A percentile compares a stretch with the other conserved stretches of the same genome.
These are phyloP conservation scores for Acrobasis repandana DNA, from an alignment of 2,888 invertebrate genomes.

Conservation along the genomic window DNA sequence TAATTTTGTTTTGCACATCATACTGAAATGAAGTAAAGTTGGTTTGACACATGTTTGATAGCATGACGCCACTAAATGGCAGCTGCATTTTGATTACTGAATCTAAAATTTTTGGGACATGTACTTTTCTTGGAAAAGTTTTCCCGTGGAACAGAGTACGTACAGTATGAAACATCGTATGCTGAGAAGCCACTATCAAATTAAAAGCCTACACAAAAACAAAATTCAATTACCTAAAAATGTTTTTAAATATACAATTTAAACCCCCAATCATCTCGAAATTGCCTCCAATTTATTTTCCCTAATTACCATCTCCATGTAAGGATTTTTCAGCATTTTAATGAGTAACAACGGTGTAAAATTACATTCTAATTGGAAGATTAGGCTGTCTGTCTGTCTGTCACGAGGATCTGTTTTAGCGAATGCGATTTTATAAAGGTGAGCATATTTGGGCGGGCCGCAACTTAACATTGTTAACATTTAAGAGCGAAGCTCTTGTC, in stretches of 20 bases:
- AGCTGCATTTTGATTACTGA: too few relatives aligned
- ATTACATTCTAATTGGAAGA: constrained; percentile 73
- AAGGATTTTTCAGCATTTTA: constrained; percentile 39
- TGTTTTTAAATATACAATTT: not conserved
- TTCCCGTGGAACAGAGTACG: too few relatives aligned
- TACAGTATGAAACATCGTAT: too few relatives aligned
- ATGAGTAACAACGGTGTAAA: constrained; percentile 45
- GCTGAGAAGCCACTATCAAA: not conserved
- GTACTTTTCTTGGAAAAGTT: too few relatives aligned
- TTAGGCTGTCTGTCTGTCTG: constrained; percentile 62
- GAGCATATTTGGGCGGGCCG: too few relatives aligned
- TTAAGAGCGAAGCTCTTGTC: too few relatives aligned
- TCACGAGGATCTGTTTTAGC: constrained; percentile 54
- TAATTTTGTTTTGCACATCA: too few relatives aligned
- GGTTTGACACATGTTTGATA: too few relatives aligned
- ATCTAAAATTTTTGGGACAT: too few relatives aligned
- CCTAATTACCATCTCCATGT: constrained; percentile 9
- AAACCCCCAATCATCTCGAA: not conserved
- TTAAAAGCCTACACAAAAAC: not conserved
- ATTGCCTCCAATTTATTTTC: constrained; percentile 5
- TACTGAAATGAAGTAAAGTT: too few relatives aligned
- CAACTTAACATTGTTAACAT: too few relatives aligned
- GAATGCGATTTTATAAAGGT: constrained; percentile 27
- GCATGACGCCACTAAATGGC: too few relatives aligned
- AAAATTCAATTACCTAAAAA: not conserved